Evolutionary conservation across 2,888 invertebrate species (phyloP).

Genomic region (Leuctra nigra): DNA sequence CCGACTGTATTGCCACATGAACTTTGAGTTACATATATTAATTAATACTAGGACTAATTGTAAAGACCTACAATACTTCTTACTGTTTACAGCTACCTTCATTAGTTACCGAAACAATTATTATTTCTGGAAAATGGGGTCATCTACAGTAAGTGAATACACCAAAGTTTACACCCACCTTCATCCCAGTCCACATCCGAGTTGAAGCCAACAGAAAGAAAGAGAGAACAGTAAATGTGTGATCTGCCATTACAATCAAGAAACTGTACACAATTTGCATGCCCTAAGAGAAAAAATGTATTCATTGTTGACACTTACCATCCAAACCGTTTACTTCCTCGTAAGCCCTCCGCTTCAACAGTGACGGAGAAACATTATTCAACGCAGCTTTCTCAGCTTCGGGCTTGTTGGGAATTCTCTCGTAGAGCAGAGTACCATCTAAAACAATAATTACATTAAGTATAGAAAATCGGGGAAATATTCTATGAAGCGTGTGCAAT

Average conservation of each 20-base stretch:
- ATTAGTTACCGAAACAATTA: too few species aligned
- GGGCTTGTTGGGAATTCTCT: constrained; percentile 74
- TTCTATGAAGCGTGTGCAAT: too few species aligned
- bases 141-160: too few species aligned
- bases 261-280: neutral
- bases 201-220: constrained; percentile 50
- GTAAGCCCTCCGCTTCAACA: constrained; percentile 74
- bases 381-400: constrained; percentile 47
- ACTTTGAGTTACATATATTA: too few species aligned
- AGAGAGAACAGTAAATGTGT: constrained; percentile 29
- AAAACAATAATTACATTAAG: too few species aligned
- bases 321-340: constrained; percentile 87
- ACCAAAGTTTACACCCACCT: constrained; percentile 46
- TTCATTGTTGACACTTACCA: constrained; percentile 53
- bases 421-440: constrained; percentile 83
- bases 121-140: too few species aligned
- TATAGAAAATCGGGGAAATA: too few species aligned
- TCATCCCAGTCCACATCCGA: constrained; percentile 58
- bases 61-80: too few species aligned
- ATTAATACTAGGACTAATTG: too few species aligned
- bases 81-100: too few species aligned
- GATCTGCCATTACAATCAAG: constrained; percentile 13
- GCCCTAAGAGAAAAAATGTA: neutral
- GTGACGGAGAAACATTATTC: constrained; percentile 45
- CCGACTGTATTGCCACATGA: too few species aligned